Conservation (phyloP, 2,113 vertebrate species). For the Galeopterus variegatus region DNA sequence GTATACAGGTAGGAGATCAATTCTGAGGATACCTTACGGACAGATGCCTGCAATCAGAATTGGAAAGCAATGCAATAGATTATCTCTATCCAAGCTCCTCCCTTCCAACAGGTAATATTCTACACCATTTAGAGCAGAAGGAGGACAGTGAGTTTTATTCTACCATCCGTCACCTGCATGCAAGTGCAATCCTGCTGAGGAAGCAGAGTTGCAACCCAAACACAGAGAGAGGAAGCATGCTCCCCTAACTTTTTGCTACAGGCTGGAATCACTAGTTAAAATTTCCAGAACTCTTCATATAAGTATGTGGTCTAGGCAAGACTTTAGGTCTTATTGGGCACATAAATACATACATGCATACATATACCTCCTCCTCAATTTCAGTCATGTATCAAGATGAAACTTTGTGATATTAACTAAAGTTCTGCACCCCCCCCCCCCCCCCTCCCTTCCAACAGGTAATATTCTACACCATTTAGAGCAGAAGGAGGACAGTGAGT, state of each 20-base stretch:
- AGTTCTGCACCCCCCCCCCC: background rate
- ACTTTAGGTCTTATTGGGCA: background rate
- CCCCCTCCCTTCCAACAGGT: background rate
- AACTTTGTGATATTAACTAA: constrained; percentile 39
- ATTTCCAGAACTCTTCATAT: background rate
- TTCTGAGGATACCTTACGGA: constrained; percentile 3
- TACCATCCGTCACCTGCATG: background rate
- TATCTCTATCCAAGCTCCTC: background rate
- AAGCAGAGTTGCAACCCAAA: constrained; percentile 10
- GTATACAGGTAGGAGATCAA: background rate
- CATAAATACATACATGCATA: background rate
- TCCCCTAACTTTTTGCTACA: constrained; percentile 1
- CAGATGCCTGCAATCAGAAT: background rate
- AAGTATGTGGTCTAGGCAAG: background rate
- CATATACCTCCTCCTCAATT: background rate
- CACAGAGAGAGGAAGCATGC: background rate
- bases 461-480: constrained; percentile 1
- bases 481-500: background rate
- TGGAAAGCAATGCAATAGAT: constrained; percentile 44
- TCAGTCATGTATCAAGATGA: background rate
- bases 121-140: background rate
- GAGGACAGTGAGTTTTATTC: background rate
- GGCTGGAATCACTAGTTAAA: constrained; percentile 6
- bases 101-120: background rate
- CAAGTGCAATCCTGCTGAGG: background rate